Percentiles rank a stretch among this genome's conserved stretches.
Conservation (phyloP, 1,140 invertebrate species). For the Trichoplusia ni region DNA sequence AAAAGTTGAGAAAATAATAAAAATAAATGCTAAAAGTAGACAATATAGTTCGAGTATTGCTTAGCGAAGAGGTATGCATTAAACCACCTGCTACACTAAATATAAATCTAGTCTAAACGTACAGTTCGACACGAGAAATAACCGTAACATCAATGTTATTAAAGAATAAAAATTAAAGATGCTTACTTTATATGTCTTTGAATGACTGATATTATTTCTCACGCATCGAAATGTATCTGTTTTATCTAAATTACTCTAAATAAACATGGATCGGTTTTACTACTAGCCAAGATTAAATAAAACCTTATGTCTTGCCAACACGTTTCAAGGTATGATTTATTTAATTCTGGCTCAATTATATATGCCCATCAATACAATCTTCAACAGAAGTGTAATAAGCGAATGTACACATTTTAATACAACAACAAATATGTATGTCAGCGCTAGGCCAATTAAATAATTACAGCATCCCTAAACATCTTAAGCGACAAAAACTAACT, state of each 20-base stretch:
- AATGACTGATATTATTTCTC: not conserved
- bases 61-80: slow-evolving; percentile 21
- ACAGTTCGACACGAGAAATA: slow-evolving; percentile 19
- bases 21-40: not conserved
- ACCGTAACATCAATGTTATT: not conserved
- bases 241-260: slow-evolving; percentile 26
- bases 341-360: slow-evolving; percentile 23
- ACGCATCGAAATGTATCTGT: slow-evolving; percentile 1
- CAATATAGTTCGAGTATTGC: slow-evolving; percentile 7
- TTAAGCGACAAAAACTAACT: slow-evolving; percentile 55
- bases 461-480: slow-evolving; percentile 49
- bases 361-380: slow-evolving; percentile 4
- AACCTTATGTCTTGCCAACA: slow-evolving; percentile 22
- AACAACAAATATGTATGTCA: slow-evolving; percentile 32
- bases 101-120: slow-evolving; percentile 14
- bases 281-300: slow-evolving; percentile 30
- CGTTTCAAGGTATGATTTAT: slow-evolving; percentile 26
- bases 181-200: too few species aligned
- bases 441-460: slow-evolving; percentile 52
- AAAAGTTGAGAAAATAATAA: not conserved
- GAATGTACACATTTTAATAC: slow-evolving; percentile 42
- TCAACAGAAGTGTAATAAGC: slow-evolving; percentile 36
- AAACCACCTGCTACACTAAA: slow-evolving; percentile 10
- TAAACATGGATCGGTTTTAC: slow-evolving; percentile 20
- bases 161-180: too few species aligned